phyloP scores from a whole-genome alignment of 2,888 invertebrate species.

The Drosophila mulleri region DNA sequence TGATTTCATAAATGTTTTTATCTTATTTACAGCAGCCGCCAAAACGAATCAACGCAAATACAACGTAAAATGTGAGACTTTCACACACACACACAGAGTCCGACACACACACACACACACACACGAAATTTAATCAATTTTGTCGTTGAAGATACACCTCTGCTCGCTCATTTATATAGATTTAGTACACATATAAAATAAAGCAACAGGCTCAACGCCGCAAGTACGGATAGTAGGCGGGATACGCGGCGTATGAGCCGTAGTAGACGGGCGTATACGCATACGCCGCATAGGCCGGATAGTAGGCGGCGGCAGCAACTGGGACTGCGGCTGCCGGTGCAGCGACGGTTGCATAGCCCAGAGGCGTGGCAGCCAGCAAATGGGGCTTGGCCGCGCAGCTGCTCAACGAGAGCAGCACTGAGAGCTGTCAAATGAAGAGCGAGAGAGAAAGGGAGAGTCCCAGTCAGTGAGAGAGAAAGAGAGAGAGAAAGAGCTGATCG shows the following conservation, averaged over 20 bases:
- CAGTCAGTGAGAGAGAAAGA: background rate
- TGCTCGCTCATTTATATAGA: constrained; percentile 7
- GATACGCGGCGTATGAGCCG: constrained; percentile 73
- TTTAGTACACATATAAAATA: background rate
- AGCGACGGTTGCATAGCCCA: constrained; percentile 66
- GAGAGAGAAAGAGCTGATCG: background rate
- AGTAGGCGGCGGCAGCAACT: constrained; percentile 56
- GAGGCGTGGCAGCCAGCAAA: constrained; percentile 62
- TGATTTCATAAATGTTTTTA: constrained; percentile 69
- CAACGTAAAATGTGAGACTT: constrained; percentile 42
- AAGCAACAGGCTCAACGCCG: constrained; percentile 52
- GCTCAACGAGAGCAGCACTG: constrained; percentile 40
- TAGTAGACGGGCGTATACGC: constrained; percentile 68
- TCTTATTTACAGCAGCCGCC: constrained; percentile 46
- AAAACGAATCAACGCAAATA: constrained; percentile 61
- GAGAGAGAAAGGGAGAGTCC: background rate
- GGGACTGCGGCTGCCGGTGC: constrained; percentile 16
- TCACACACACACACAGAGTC: constrained; percentile 23
- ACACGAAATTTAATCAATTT: constrained; percentile 51
- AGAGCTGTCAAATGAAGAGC: constrained; percentile 43
- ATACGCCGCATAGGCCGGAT: constrained; percentile 73
- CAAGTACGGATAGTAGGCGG: constrained; percentile 67
- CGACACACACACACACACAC: constrained; percentile 25
- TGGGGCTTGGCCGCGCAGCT: constrained; percentile 62
- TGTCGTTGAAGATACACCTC: constrained; percentile 10